These are phyloP conservation scores for Pinna nobilis DNA, from an alignment of 1,140 invertebrate genomes.

Conservation along the genomic window DNA sequence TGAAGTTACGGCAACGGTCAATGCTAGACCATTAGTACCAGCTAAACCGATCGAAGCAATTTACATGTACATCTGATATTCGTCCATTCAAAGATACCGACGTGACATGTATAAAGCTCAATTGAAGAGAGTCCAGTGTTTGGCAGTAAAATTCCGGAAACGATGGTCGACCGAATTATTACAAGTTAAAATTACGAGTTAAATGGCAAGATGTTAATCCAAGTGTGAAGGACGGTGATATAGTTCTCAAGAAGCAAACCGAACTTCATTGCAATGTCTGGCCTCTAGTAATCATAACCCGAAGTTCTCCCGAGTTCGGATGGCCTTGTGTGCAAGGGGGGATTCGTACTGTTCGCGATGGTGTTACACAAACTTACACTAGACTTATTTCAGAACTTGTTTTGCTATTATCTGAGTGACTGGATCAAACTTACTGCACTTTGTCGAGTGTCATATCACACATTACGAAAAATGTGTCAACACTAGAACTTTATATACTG, in stretches of 20 bases:
- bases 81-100: neutral
- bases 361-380: constrained; percentile 2
- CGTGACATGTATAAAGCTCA: neutral
- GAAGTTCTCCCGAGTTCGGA: neutral
- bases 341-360: neutral
- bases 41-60: neutral
- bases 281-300: constrained; percentile 6
- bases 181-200: neutral
- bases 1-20: constrained; percentile 10
- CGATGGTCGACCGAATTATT: constrained; percentile 13
- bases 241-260: neutral
- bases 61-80: neutral
- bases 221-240: neutral
- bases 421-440: neutral
- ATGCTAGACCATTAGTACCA: neutral
- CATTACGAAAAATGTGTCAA: neutral
- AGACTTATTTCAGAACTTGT: constrained; percentile 7
- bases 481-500: neutral
- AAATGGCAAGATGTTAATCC: constrained; percentile 1
- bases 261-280: neutral
- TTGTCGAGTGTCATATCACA: neutral
- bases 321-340: constrained; percentile 5
- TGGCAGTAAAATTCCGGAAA: constrained; percentile 21
- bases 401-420: neutral
- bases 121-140: constrained; percentile 19